Percentiles rank a stretch among this genome's conserved stretches.
phyloP scores from a whole-genome alignment of 2,113 vertebrate species.

The Synchiropus splendidus region DNA sequence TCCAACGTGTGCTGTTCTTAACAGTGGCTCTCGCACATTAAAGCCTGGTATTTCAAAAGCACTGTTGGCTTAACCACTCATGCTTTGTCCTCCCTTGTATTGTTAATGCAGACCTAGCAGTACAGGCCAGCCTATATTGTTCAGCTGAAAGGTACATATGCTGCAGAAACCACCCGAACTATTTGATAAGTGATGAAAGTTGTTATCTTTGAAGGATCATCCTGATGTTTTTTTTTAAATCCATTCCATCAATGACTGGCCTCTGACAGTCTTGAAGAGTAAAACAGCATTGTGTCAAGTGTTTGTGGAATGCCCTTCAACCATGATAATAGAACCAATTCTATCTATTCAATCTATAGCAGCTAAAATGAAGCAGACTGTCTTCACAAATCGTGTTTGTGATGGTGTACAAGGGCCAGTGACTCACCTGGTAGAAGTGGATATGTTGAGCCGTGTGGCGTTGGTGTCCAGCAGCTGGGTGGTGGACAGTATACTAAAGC shows the following conservation, averaged over 20 bases:
- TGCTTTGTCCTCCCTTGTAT: conserved; percentile 51
- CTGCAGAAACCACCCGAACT: conserved; percentile 53
- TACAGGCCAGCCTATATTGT: conserved; percentile 44
- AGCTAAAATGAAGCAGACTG: too few species aligned
- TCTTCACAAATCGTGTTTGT: background rate
- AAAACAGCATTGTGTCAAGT: too few species aligned
- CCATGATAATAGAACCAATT: too few species aligned
- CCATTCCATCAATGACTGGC: too few species aligned
- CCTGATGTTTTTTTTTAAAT: conserved; percentile 5
- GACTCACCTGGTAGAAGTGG: conserved; percentile 31
- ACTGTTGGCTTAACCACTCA: conserved; percentile 42
- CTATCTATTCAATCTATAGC: too few species aligned
- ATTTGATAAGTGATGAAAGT: conserved; percentile 2
- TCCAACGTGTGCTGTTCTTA: conserved; percentile 5
- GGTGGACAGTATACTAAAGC: conserved; percentile 22
- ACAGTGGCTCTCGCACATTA: conserved; percentile 13
- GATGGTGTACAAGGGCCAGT: background rate
- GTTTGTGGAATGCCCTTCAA: too few species aligned
- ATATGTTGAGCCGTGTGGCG: conserved; percentile 1
- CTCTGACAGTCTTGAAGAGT: too few species aligned
- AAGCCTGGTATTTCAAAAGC: conserved; percentile 53
- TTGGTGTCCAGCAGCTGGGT: conserved; percentile 7
- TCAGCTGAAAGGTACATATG: conserved; percentile 28
- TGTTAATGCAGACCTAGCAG: conserved; percentile 60
- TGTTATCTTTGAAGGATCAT: conserved; percentile 6